Percentiles rank a stretch among this genome's conserved stretches.
phyloP scores from a whole-genome alignment of 2,113 vertebrate genomes.

The Lampris megalopsis region DNA sequence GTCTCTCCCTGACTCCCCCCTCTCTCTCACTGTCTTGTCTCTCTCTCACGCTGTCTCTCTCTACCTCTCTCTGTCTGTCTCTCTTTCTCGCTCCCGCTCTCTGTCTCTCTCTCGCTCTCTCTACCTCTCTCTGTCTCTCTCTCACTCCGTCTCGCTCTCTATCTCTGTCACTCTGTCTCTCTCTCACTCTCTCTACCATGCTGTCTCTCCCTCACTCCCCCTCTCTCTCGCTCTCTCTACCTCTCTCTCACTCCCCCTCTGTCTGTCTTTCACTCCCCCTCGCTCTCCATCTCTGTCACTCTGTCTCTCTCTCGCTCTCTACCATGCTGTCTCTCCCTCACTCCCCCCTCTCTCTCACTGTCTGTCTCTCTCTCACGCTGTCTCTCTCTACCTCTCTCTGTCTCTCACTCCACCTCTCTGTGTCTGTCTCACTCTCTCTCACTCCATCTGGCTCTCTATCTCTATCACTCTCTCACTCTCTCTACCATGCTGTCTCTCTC shows the following conservation, averaged over 20 bases:
- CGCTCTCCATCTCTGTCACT: not conserved
- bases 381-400: too few species aligned
- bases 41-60: not conserved
- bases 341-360: not conserved
- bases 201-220: not conserved
- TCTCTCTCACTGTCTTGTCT: not conserved
- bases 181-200: not conserved
- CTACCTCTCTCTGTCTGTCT: constrained; percentile 22
- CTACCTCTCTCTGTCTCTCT: too few species aligned
- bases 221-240: not conserved
- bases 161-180: constrained; percentile 74
- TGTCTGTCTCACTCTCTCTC: too few species aligned
- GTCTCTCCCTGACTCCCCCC: not conserved
- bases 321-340: constrained; percentile 13
- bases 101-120: too few species aligned
- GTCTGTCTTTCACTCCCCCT: not conserved
- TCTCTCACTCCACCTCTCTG: too few species aligned
- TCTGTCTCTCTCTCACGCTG: too few species aligned
- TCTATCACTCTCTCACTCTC: too few species aligned
- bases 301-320: not conserved
- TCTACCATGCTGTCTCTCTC: too few species aligned
- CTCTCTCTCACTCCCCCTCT: too few species aligned
- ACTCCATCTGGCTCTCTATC: too few species aligned
- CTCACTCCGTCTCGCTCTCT: too few species aligned
- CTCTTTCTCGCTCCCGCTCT: not conserved